Percentiles rank a stretch among this genome's conserved stretches.
phyloP scores from a whole-genome alignment of 2,888 invertebrate species.

The Schrankia costaestrigalis region DNA sequence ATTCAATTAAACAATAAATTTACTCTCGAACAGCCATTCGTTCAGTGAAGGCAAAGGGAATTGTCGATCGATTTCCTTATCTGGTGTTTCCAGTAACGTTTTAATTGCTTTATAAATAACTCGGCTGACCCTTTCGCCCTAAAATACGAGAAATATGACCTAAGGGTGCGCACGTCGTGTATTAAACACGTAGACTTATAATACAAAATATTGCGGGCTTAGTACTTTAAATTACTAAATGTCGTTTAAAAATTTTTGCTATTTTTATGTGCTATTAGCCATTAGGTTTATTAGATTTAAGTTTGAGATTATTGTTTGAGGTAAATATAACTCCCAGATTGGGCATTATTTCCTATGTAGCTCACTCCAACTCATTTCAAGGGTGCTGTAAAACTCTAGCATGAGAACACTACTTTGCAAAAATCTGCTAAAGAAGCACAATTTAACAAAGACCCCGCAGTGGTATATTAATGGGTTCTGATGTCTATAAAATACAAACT shows the following conservation, averaged over 20 bases:
- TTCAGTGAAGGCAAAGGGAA: slow-evolving; percentile 37
- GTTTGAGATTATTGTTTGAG: no score
- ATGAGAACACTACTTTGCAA: no score
- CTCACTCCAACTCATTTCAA: no score
- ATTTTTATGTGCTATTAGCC: no score
- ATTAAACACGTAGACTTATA: slow-evolving; percentile 33
- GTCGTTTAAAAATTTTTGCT: slow-evolving; percentile 30
- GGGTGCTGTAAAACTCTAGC: no score
- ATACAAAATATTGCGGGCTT: slow-evolving; percentile 29
- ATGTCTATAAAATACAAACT: no score
- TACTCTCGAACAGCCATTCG: slow-evolving; percentile 19
- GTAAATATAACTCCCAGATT: no score
- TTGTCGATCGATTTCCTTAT: slow-evolving; percentile 58
- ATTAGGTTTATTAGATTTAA: no score
- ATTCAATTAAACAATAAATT: slow-evolving; percentile 32
- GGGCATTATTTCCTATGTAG: no score
- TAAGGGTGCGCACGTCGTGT: slow-evolving; percentile 50
- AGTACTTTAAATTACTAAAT: slow-evolving; percentile 24
- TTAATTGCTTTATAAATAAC: slow-evolving; percentile 80
- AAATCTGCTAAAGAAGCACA: no score
- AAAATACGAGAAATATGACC: slow-evolving; percentile 61
- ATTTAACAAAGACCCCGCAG: no score
- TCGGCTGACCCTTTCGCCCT: slow-evolving; percentile 57
- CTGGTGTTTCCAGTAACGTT: slow-evolving; percentile 60
- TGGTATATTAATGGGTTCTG: no score